phyloP scores from a whole-genome alignment of 2,113 vertebrate species.

The Aegithalos caudatus region DNA sequence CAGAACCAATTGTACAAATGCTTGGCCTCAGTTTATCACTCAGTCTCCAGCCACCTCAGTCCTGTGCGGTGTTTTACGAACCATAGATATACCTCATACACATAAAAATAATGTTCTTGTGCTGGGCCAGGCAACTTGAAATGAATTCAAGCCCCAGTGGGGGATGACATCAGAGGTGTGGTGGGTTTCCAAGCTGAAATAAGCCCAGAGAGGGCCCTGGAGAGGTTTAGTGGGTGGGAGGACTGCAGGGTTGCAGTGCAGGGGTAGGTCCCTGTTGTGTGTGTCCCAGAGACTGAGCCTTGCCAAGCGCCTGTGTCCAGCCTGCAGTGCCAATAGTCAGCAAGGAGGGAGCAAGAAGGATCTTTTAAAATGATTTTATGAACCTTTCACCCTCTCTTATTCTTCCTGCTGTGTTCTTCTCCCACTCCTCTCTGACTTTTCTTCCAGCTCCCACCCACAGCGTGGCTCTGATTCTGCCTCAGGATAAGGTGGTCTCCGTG shows the following conservation, averaged over 20 bases:
- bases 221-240: conserved; percentile 35
- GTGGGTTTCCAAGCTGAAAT: conserved; percentile 45
- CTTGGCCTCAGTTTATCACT: conserved; percentile 13
- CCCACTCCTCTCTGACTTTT: not conserved
- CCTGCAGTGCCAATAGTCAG: not conserved
- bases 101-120: not conserved
- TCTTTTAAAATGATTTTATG: not conserved
- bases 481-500: not conserved
- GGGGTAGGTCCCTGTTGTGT: not conserved
- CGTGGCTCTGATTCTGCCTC: not conserved
- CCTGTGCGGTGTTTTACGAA: conserved; percentile 15
- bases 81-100: not conserved
- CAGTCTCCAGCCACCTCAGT: not conserved
- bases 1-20: not conserved
- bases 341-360: not conserved
- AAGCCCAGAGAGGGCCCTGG: not conserved
- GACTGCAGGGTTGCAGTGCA: not conserved
- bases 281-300: not conserved
- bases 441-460: conserved; percentile 30
- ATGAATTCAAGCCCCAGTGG: not conserved
- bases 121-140: not conserved
- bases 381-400: not conserved
- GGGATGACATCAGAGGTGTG: conserved; percentile 36
- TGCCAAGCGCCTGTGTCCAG: not conserved
- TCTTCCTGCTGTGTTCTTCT: not conserved